These are phyloP conservation scores for Pyxicephalus adspersus DNA, from an alignment of 2,113 vertebrate genomes.

Conservation along the genomic window DNA sequence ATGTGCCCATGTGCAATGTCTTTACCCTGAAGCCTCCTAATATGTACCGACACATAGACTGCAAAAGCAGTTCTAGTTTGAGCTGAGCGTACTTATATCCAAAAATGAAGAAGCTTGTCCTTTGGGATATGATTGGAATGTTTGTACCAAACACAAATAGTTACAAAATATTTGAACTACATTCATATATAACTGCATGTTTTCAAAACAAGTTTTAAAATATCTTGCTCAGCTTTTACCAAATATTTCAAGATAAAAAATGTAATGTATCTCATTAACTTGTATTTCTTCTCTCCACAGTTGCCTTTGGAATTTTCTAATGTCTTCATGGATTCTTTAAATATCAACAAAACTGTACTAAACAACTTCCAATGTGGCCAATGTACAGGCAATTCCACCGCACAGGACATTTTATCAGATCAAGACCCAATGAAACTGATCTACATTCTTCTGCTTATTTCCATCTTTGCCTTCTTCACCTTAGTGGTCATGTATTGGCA, in stretches of 20 bases:
- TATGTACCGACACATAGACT: no score
- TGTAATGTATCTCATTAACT: background rate
- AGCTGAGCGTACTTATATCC: no score
- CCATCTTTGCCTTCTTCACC: slow-evolving; percentile 12
- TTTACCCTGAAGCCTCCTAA: no score
- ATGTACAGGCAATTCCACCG: background rate
- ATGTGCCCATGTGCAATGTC: no score
- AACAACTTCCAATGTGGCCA: background rate
- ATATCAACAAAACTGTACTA: background rate
- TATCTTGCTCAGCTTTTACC: background rate
- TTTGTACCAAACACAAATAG: no score
- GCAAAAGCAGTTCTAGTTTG: no score
- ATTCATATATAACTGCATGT: no score
- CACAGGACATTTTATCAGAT: no score
- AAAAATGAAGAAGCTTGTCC: no score
- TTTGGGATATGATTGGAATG: no score
- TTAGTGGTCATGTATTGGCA: slow-evolving; percentile 11
- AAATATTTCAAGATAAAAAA: background rate
- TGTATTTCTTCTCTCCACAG: background rate
- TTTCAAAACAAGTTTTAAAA: no score
- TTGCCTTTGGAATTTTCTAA: background rate
- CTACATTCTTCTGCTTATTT: slow-evolving; percentile 32
- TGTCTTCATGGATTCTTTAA: background rate
- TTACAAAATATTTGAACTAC: no score
- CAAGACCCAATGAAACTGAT: slow-evolving; percentile 7